Percentiles rank a stretch among this genome's conserved stretches.
Evolutionary conservation across 64 coral and sea anemone genomes (phyloP).

Genomic region (Dendronephthya gigantea): DNA sequence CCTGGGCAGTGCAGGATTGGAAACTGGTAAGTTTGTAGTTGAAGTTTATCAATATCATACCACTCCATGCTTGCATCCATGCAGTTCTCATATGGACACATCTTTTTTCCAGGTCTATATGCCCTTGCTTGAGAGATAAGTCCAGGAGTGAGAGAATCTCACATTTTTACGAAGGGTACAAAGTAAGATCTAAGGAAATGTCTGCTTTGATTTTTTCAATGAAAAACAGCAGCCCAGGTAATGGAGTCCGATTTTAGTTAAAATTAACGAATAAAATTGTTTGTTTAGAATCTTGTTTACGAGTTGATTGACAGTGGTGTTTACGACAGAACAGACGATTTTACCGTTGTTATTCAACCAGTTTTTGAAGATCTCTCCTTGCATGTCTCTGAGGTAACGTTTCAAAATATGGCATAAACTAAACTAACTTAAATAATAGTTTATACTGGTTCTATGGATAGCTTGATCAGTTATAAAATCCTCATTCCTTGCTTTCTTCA

Average conservation of each 20-base stretch:
- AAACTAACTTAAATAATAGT: no score
- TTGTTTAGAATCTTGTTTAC: slow-evolving; percentile 36
- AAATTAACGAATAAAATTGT: no score
- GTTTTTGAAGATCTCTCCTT: slow-evolving; percentile 40
- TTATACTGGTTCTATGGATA: no score
- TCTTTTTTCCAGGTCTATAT: slow-evolving; percentile 49
- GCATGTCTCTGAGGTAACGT: slow-evolving; percentile 28
- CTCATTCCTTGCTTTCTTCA: no score
- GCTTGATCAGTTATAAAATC: no score
- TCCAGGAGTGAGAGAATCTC: slow-evolving; percentile 18
- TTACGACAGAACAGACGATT: slow-evolving; percentile 51
- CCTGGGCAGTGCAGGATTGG: slow-evolving; percentile 31
- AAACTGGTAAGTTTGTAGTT: slow-evolving; percentile 41
- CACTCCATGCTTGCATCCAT: no score
- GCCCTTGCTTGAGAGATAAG: slow-evolving; percentile 40
- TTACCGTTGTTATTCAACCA: slow-evolving; percentile 81
- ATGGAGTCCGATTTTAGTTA: no score
- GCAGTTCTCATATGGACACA: background rate
- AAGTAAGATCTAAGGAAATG: slow-evolving; percentile 27
- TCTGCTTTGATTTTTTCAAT: no score
- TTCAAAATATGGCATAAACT: background rate
- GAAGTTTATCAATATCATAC: background rate
- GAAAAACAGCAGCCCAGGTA: no score
- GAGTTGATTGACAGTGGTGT: slow-evolving; percentile 80
- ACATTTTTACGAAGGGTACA: slow-evolving; percentile 42